Conservation (phyloP, 2,113 vertebrate genomes). For the Abramis brama region DNA sequence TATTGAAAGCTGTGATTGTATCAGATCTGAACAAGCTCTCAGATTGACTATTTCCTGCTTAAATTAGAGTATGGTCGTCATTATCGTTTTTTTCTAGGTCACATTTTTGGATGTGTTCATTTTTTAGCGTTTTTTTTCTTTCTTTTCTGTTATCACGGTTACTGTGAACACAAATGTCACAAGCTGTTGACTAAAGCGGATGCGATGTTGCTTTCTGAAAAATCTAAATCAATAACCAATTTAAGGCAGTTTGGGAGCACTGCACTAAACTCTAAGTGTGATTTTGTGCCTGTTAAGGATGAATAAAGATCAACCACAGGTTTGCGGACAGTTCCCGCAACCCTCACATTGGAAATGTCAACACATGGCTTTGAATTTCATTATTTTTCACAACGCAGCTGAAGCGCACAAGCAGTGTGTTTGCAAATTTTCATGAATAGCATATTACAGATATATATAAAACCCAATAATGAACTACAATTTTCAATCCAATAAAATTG, state of each 20-base stretch:
- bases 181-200: conserved; percentile 14
- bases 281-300: conserved; percentile 23
- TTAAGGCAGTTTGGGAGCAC: conserved; percentile 43
- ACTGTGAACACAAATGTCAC: conserved; percentile 13
- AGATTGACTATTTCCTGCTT: conserved; percentile 41
- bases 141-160: neutral
- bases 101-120: conserved; percentile 1
- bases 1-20: conserved; percentile 26
- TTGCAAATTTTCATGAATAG: conserved; percentile 3
- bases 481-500: neutral
- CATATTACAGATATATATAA: neutral
- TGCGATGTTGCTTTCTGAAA: conserved; percentile 40
- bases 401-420: neutral
- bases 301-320: conserved; percentile 30
- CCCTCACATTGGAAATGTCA: conserved; percentile 41
- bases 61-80: neutral
- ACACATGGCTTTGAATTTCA: conserved; percentile 8
- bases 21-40: conserved; percentile 30
- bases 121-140: neutral
- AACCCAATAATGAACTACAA: neutral
- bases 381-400: neutral
- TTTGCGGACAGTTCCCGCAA: neutral
- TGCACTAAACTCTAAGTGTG: neutral
- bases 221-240: conserved; percentile 56
- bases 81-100: conserved; percentile 36